These are phyloP conservation scores for Dolichotis patagonum DNA, from an alignment of 2,113 vertebrate genomes.

Conservation along the genomic window DNA sequence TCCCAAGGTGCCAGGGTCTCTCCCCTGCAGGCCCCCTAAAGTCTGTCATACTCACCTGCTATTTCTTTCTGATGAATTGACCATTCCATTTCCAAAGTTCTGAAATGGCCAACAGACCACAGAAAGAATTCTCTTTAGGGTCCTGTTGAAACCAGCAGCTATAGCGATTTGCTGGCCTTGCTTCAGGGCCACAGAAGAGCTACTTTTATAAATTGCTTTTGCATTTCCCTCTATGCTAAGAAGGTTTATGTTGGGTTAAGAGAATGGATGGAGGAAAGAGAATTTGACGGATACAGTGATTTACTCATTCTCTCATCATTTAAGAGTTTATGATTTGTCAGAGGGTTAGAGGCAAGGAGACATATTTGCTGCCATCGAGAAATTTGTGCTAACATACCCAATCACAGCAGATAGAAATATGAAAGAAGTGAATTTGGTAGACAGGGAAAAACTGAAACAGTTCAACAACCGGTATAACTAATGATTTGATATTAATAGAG, in stretches of 20 bases:
- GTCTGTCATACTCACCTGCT: no score
- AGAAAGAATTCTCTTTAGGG: no score
- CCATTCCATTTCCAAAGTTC: no score
- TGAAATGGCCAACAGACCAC: no score
- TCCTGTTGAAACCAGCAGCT: no score
- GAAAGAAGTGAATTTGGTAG: background rate
- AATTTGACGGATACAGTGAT: background rate
- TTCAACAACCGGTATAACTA: background rate
- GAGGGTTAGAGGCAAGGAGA: background rate
- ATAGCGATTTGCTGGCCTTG: no score
- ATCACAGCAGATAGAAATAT: background rate
- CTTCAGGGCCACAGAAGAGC: no score
- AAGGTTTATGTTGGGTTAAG: background rate
- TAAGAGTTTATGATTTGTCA: background rate
- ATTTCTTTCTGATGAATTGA: no score
- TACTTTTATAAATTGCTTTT: conserved; percentile 32
- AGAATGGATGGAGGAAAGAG: background rate
- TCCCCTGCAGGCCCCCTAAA: no score
- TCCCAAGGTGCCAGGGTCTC: no score
- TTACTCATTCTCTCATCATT: background rate
- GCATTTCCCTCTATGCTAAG: background rate
- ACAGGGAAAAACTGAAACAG: background rate
- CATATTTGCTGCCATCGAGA: background rate
- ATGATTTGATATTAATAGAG: background rate
- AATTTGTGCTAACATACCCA: background rate